Percentiles rank a stretch among this genome's conserved stretches.
These are phyloP conservation scores for cattle (Bos taurus) DNA, from an alignment of 2,113 vertebrate species.

Conservation along the genomic window DNA sequence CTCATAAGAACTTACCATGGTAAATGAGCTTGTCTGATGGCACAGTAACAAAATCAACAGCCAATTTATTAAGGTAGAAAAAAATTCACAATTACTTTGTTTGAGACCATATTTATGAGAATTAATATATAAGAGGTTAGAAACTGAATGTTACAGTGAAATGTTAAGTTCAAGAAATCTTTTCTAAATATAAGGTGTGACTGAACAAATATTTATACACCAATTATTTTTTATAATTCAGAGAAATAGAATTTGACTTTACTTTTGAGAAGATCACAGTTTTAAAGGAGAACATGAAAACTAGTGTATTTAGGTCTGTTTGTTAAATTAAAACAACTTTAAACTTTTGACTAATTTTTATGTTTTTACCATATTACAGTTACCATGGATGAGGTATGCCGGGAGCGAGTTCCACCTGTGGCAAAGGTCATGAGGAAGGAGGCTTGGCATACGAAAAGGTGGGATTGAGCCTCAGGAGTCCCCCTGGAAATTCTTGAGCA, in stretches of 20 bases:
- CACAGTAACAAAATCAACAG: neutral
- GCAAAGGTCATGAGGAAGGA: too few relatives aligned
- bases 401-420: too few relatives aligned
- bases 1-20: neutral
- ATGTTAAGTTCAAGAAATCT: neutral
- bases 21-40: neutral
- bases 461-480: too few relatives aligned
- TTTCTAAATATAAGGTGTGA: neutral
- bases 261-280: neutral
- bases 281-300: neutral
- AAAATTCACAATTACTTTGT: neutral
- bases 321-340: neutral
- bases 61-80: neutral
- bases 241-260: neutral
- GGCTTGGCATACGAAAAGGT: too few relatives aligned
- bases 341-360: neutral
- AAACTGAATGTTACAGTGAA: neutral
- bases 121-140: neutral
- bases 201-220: neutral
- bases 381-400: neutral
- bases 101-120: neutral
- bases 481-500: too few relatives aligned
- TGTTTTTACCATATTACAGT: neutral
- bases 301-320: neutral
- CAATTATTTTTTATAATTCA: neutral